Percentiles rank a stretch among this genome's conserved stretches.
Evolutionary conservation across 2,888 invertebrate species (phyloP).

Genomic region (Drosophila quinaria): DNA sequence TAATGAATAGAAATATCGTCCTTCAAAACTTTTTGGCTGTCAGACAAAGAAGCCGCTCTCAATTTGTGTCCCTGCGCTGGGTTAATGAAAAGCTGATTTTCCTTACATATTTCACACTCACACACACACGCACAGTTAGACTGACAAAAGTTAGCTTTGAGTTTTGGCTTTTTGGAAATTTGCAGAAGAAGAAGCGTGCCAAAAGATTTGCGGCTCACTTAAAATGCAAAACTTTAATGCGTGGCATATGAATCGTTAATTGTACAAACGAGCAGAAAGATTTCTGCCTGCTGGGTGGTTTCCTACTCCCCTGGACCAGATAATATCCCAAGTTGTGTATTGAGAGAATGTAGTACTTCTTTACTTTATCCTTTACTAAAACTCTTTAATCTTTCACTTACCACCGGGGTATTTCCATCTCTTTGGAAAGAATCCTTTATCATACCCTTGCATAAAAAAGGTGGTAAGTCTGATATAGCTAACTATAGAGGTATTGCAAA

Average conservation of each 20-base stretch:
- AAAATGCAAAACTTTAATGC: conserved; percentile 67
- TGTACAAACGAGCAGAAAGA: conserved; percentile 49
- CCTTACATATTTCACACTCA: conserved; percentile 45
- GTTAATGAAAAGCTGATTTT: conserved; percentile 73
- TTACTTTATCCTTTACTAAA: too few relatives aligned
- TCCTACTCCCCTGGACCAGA: too few relatives aligned
- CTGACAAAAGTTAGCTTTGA: conserved; percentile 48
- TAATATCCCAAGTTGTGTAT: too few relatives aligned
- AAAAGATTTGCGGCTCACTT: conserved; percentile 63
- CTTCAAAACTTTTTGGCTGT: conserved; percentile 69
- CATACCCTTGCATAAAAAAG: too few relatives aligned
- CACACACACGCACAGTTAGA: conserved; percentile 8
- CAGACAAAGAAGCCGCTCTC: conserved; percentile 34
- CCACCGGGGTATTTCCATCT: too few relatives aligned
- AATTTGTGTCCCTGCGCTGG: conserved; percentile 39
- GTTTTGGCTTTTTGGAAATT: conserved; percentile 55
- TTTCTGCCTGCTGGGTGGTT: background rate
- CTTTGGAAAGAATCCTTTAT: too few relatives aligned
- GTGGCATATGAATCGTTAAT: conserved; percentile 76
- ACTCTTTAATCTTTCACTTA: too few relatives aligned
- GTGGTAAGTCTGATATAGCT: too few relatives aligned
- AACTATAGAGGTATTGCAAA: too few relatives aligned
- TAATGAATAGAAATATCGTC: conserved; percentile 77
- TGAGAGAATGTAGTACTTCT: too few relatives aligned
- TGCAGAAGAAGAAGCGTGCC: conserved; percentile 49